A percentile compares a stretch with the other conserved stretches of the same genome.
Evolutionary conservation across 1,140 invertebrate species (phyloP).

Genomic region (Megathymus violae): DNA sequence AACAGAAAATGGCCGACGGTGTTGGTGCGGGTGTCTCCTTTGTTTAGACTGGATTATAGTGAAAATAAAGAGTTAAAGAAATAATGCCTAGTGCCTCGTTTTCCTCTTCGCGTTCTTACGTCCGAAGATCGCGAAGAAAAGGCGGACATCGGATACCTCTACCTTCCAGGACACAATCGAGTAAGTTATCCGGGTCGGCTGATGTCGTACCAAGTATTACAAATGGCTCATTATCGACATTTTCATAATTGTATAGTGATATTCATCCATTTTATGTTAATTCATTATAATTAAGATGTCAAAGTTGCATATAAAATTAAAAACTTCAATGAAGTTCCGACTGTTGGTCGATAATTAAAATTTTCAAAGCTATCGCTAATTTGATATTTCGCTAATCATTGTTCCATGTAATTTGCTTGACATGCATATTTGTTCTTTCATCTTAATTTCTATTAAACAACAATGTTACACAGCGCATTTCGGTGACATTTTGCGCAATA

Average conservation of each 20-base stretch:
- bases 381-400: constrained; percentile 54
- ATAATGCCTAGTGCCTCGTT: constrained; percentile 96
- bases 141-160: constrained; percentile 92
- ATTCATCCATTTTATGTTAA: constrained; percentile 31
- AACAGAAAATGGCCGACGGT: constrained; percentile 88
- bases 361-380: constrained; percentile 15
- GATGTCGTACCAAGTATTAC: constrained; percentile 67
- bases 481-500: constrained; percentile 80
- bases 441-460: constrained; percentile 45
- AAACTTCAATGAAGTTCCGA: constrained; percentile 17
- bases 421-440: constrained; percentile 58
- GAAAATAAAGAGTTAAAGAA: constrained; percentile 80
- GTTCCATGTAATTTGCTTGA: constrained; percentile 55
- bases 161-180: constrained; percentile 90
- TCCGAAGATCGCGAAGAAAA: constrained; percentile 93
- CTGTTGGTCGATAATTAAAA: constrained; percentile 32
- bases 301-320: constrained; percentile 7
- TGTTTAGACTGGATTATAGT: constrained; percentile 85
- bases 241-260: constrained; percentile 45
- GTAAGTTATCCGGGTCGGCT: constrained; percentile 80
- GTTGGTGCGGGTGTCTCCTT: constrained; percentile 86
- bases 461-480: constrained; percentile 72
- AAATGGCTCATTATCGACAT: constrained; percentile 69
- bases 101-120: constrained; percentile 93
- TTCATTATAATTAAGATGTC: constrained; percentile 8